phyloP scores from a whole-genome alignment of 1,140 invertebrate species.

The Ceratina japonica region DNA sequence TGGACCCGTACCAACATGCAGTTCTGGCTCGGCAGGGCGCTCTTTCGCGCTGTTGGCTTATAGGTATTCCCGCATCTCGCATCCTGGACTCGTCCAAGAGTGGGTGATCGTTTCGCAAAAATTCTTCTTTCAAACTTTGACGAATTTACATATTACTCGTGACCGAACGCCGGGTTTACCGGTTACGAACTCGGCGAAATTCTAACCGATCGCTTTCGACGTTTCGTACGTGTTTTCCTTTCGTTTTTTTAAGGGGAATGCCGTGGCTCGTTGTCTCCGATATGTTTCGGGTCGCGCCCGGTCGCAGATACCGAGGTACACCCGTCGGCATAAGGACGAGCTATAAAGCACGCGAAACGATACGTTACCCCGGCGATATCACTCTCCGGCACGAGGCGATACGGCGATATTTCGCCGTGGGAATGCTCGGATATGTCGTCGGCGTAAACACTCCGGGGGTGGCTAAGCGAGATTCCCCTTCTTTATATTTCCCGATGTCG shows the following conservation, averaged over 20 bases:
- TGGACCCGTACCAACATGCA: slow-evolving; percentile 64
- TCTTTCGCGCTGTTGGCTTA: slow-evolving; percentile 46
- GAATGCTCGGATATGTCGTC: slow-evolving; percentile 43
- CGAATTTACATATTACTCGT: too few species aligned
- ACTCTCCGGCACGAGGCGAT: slow-evolving; percentile 57
- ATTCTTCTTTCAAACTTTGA: neutral
- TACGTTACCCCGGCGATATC: slow-evolving; percentile 71
- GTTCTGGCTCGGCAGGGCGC: slow-evolving; percentile 62
- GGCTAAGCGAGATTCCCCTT: neutral
- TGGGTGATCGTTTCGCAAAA: neutral
- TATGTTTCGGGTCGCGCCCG: slow-evolving; percentile 26
- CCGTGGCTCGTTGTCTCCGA: neutral
- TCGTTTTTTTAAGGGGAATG: neutral
- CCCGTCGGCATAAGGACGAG: slow-evolving; percentile 55
- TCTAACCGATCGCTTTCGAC: too few species aligned
- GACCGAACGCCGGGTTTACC: too few species aligned
- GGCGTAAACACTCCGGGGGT: slow-evolving; percentile 60
- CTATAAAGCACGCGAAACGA: slow-evolving; percentile 70
- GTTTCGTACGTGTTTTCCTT: neutral
- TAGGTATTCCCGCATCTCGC: slow-evolving; percentile 39
- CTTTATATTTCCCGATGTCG: slow-evolving; percentile 21
- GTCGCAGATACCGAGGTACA: slow-evolving; percentile 52
- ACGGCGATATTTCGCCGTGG: slow-evolving; percentile 49
- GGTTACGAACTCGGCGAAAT: too few species aligned
- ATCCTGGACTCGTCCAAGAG: slow-evolving; percentile 12